Evolutionary conservation across 1,140 invertebrate species (phyloP).

Genomic region (Drosophila mojavensis): DNA sequence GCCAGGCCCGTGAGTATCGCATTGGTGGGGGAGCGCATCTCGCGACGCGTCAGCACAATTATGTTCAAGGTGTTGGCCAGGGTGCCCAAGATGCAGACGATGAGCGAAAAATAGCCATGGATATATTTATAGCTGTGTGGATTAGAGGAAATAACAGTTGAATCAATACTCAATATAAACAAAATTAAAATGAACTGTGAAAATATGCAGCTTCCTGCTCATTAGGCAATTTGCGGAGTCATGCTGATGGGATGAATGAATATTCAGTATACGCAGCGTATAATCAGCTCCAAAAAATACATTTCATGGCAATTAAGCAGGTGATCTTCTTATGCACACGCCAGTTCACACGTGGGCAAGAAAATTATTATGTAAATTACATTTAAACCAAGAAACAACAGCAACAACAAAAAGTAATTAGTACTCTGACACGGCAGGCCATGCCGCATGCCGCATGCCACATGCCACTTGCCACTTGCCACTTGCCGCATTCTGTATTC

Average conservation of each 20-base stretch:
- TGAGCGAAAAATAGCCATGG: constrained; percentile 81
- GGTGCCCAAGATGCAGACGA: constrained; percentile 95
- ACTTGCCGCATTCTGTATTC: background rate
- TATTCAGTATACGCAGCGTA: constrained; percentile 13
- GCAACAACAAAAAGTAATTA: constrained; percentile 66
- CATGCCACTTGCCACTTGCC: background rate
- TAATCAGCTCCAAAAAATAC: constrained; percentile 4
- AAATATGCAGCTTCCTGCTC: background rate
- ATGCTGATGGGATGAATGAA: background rate
- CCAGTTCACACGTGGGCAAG: constrained; percentile 40
- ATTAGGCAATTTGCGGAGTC: constrained; percentile 8
- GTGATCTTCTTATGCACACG: constrained; percentile 59
- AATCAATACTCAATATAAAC: background rate
- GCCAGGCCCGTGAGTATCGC: constrained; percentile 95
- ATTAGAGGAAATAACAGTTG: background rate
- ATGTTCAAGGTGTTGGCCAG: constrained; percentile 97
- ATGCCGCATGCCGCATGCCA: background rate
- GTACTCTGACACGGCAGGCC: constrained; percentile 52
- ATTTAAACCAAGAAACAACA: constrained; percentile 32
- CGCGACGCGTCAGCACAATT: constrained; percentile 94
- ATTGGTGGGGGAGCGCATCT: constrained; percentile 95
- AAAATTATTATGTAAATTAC: constrained; percentile 75
- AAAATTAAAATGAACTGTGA: background rate
- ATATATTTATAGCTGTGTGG: constrained; percentile 70
- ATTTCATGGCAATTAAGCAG: constrained; percentile 62